A percentile compares a stretch with the other conserved stretches of the same genome.
Conservation (phyloP, 2,888 invertebrate genomes). For the Catocala sponsa region DNA sequence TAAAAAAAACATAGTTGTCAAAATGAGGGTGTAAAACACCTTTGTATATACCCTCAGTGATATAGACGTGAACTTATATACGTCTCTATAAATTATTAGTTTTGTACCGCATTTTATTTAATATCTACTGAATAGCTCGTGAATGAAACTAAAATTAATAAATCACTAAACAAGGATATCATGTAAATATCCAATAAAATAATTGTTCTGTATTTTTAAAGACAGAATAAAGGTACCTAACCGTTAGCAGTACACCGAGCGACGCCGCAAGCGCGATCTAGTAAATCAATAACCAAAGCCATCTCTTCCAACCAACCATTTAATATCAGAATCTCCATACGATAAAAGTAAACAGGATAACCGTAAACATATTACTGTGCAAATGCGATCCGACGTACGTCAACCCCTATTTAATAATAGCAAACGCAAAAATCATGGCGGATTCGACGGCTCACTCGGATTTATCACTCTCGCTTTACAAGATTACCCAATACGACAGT, state of each 20-base stretch:
- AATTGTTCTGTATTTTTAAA: too few relatives aligned
- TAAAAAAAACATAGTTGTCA: too few relatives aligned
- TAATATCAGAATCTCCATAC: constrained; percentile 4
- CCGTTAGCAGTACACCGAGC: constrained; percentile 2
- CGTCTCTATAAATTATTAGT: too few relatives aligned
- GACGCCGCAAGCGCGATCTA: background rate
- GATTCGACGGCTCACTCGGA: constrained; percentile 70
- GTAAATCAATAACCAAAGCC: constrained; percentile 4
- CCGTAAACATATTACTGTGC: constrained; percentile 23
- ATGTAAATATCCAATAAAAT: too few relatives aligned
- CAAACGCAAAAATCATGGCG: constrained; percentile 76
- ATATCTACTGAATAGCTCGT: too few relatives aligned
- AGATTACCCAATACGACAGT: constrained; percentile 85
- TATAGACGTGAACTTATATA: too few relatives aligned
- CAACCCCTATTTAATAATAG: constrained; percentile 71
- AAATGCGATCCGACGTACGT: constrained; percentile 60
- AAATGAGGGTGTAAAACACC: too few relatives aligned
- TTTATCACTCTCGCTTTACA: constrained; percentile 82
- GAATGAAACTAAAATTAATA: too few relatives aligned
- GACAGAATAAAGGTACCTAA: too few relatives aligned
- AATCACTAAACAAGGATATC: too few relatives aligned
- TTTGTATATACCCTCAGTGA: too few relatives aligned
- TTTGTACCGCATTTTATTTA: too few relatives aligned
- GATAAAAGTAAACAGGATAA: constrained; percentile 21
- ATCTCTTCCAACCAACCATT: background rate